Percentiles rank a stretch among this genome's conserved stretches.
These are phyloP conservation scores for Macrosiphum euphorbiae DNA, from an alignment of 2,888 invertebrate species.

Conservation along the genomic window DNA sequence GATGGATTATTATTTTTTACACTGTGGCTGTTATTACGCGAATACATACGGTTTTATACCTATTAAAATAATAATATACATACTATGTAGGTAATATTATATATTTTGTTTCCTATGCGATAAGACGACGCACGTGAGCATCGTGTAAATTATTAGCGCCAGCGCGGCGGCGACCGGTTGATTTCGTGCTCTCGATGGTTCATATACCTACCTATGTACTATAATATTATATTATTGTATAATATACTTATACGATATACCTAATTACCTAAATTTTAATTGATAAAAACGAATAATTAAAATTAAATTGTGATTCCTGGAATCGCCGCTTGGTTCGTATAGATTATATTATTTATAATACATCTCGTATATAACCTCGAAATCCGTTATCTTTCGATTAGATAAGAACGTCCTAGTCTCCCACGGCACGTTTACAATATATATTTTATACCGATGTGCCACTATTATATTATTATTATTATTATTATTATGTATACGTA, in stretches of 20 bases:
- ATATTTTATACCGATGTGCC: background rate
- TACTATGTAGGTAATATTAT: background rate
- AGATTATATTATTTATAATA: constrained; percentile 12
- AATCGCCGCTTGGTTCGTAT: background rate
- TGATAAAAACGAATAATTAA: constrained; percentile 52
- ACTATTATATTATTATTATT: background rate
- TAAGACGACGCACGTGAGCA: constrained; percentile 12
- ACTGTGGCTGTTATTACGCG: background rate
- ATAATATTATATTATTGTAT: background rate
- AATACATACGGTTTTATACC: background rate
- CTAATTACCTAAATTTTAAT: constrained; percentile 13
- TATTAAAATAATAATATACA: background rate
- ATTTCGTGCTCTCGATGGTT: background rate
- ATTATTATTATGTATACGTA: background rate
- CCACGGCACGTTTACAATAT: background rate
- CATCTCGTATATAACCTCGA: constrained; percentile 30
- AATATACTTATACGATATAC: too few relatives aligned
- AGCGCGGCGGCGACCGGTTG: background rate
- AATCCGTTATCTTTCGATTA: constrained; percentile 5
- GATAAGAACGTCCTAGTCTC: constrained; percentile 24
- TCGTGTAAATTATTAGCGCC: constrained; percentile 17
- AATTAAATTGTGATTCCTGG: constrained; percentile 36
- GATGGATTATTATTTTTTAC: background rate
- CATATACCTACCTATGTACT: background rate
- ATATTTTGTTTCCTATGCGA: background rate